A percentile compares a stretch with the other conserved stretches of the same genome.
phyloP scores from a whole-genome alignment of 2,888 invertebrate species.

The Cartodere bifasciata region DNA sequence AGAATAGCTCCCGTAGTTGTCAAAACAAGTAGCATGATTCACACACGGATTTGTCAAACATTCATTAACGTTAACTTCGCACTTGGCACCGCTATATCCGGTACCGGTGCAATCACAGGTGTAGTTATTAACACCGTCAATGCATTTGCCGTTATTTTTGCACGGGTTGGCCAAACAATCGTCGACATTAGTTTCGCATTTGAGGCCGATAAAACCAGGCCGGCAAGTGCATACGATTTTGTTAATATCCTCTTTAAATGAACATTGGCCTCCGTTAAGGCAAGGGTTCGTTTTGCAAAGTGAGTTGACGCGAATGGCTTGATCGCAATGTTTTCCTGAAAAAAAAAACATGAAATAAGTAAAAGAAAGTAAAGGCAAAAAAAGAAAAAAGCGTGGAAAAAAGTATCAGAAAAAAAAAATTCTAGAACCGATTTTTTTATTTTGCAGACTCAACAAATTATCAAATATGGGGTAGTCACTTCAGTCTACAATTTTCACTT shows the following conservation, averaged over 20 bases:
- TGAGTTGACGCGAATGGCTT: constrained; percentile 54
- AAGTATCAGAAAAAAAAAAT: too few species aligned
- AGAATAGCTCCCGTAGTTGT: constrained; percentile 67
- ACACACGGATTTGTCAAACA: constrained; percentile 56
- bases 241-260: constrained; percentile 37
- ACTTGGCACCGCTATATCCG: constrained; percentile 59
- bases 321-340: constrained; percentile 60
- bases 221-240: constrained; percentile 19
- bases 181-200: constrained; percentile 62
- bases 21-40: constrained; percentile 67
- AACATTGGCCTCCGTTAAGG: constrained; percentile 64
- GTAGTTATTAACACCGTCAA: constrained; percentile 60
- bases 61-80: constrained; percentile 71
- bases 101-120: constrained; percentile 67
- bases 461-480: too few species aligned
- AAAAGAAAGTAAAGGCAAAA: too few species aligned
- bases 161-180: constrained; percentile 64
- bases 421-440: too few species aligned
- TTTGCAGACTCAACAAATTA: too few species aligned
- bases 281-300: constrained; percentile 64
- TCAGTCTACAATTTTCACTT: too few species aligned
- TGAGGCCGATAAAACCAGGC: constrained; percentile 34
- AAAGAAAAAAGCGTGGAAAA: too few species aligned
- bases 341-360: too few species aligned
- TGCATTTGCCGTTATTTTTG: constrained; percentile 50